Base-by-base conservation (phyloP, 1,140 invertebrate species). In the Sycobia sp. region DNA sequence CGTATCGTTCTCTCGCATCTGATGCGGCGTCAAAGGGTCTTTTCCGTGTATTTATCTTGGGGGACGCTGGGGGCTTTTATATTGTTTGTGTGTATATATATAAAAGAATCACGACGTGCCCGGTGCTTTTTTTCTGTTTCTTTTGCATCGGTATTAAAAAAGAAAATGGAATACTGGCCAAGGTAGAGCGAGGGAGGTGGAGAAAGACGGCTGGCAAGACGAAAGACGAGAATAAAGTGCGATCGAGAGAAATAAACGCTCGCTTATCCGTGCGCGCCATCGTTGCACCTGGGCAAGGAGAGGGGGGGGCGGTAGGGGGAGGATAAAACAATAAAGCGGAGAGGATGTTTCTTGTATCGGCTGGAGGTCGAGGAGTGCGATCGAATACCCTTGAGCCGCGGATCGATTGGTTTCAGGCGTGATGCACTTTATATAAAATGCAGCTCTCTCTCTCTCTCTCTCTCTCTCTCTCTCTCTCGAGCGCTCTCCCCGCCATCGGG, bases 1-100 rank as follows among this genome's bases (percentile, higher is more conserved):
- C 53, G 53, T 41, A 47, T 41, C 46, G 44, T 11, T 10, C 23
- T 34, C 32, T 47, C 23, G 56, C 29, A 58, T 55, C 51, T n/a
- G 44, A 3, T 4, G 4, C 3, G 20, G 47, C 27, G 13, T n/a
- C 3, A 23, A 14, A 13, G 34, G 1, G 10, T 9, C 34, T 54
- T 49, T 38, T 41, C 18, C 27, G 16, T 5, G 3, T n/a, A n/a
- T n/a, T n/a, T n/a, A n/a, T 20, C 13, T 10, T 16, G 18, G 43
- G 44, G 47, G 43, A 58, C 29, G 56, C 43, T 49, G 9, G 14
- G 23, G 25, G 27, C 1, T 58, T 44, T 18, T 44, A 32, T 18
- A 25, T n/a, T n/a, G n/a, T n/a, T n/a, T n/a, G n/a, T n/a, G n/a
- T n/a, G n/a, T n/a, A n/a, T n/a, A n/a, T n/a, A n/a, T n/a, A n/a